Conservation (phyloP, 37 sponge, comb jelly and placozoan genomes). For the Crambe crambe region DNA sequence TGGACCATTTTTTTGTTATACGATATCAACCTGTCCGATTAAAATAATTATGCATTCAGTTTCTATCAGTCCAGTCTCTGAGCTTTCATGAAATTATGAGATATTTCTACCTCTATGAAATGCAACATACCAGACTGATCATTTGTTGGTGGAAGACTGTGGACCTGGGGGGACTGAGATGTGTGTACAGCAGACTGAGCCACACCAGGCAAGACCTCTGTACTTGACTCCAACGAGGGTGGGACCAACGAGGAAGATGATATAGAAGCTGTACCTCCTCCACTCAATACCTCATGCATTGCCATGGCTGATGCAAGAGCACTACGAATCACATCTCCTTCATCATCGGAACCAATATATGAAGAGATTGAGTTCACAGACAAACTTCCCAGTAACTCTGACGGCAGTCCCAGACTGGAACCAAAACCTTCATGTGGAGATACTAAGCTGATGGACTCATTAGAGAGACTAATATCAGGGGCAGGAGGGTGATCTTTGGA, state of each 20-base stretch:
- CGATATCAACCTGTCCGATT: no score
- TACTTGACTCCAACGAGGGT: neutral
- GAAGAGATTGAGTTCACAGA: neutral
- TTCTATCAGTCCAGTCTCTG: no score
- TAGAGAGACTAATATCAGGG: neutral
- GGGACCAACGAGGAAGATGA: neutral
- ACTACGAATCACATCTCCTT: neutral
- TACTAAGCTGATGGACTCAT: neutral
- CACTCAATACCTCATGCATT: neutral
- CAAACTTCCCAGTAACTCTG: neutral
- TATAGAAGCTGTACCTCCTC: neutral
- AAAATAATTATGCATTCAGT: no score
- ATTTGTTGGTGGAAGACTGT: no score
- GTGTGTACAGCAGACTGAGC: no score
- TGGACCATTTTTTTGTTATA: no score
- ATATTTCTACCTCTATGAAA: no score
- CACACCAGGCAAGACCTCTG: no score
- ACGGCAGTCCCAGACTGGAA: conserved; percentile 4
- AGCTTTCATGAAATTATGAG: no score
- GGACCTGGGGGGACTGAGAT: no score
- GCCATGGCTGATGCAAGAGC: conserved; percentile 1
- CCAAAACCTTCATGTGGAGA: neutral
- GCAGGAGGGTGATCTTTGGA: neutral
- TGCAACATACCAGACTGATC: no score
- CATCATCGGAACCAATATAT: neutral